Percentiles rank a stretch among this genome's conserved stretches.
phyloP scores from a whole-genome alignment of 2,888 invertebrate species.

The Parnassius apollo region DNA sequence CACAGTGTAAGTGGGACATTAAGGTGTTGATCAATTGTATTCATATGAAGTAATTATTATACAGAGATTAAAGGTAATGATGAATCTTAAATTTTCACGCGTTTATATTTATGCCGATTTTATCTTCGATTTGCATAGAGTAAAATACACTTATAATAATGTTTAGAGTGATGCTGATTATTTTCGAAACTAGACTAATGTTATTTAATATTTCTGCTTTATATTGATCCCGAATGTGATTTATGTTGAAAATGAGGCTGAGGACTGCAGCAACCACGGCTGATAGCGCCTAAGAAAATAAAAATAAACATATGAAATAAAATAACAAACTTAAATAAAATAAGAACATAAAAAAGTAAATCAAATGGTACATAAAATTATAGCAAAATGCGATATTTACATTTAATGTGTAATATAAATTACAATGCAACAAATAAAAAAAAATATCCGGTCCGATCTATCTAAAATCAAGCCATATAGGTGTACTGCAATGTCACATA shows the following conservation, averaged over 20 bases:
- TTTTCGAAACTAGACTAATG: slow-evolving; percentile 79
- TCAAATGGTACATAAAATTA: slow-evolving; percentile 24
- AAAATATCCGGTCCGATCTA: too few species aligned
- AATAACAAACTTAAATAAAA: slow-evolving; percentile 34
- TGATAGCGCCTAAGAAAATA: slow-evolving; percentile 77
- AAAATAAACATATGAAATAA: slow-evolving; percentile 49
- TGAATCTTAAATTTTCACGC: background rate
- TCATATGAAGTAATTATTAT: too few species aligned
- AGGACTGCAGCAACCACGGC: slow-evolving; percentile 82
- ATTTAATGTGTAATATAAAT: background rate
- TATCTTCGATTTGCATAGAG: slow-evolving; percentile 67
- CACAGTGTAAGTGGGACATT: too few species aligned
- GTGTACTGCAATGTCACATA: too few species aligned
- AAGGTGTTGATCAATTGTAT: too few species aligned
- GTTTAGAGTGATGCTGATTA: slow-evolving; percentile 81
- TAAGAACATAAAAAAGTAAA: slow-evolving; percentile 33
- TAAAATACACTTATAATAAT: slow-evolving; percentile 83
- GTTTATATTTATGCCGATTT: background rate
- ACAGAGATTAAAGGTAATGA: background rate
- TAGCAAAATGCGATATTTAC: slow-evolving; percentile 5
- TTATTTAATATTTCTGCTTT: slow-evolving; percentile 83
- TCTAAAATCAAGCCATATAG: too few species aligned
- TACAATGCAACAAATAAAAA: too few species aligned
- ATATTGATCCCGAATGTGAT: slow-evolving; percentile 80
- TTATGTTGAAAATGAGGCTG: slow-evolving; percentile 82